These are phyloP conservation scores for Dipodomys stephensi DNA, from an alignment of 2,113 vertebrate species.

Conservation along the genomic window DNA sequence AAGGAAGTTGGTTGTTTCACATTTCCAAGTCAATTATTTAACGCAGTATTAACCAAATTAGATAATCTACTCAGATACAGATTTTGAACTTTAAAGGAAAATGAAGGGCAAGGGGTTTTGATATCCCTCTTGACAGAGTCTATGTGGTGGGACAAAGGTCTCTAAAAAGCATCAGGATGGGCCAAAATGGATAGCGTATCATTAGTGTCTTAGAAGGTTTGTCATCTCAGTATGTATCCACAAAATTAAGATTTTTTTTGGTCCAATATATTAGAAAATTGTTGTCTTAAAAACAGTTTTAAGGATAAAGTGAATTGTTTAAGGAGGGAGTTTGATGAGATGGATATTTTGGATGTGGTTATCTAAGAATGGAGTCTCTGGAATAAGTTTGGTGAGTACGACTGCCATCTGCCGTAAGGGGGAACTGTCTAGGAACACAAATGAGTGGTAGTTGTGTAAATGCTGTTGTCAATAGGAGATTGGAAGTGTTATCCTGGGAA, in stretches of 20 bases:
- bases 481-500: neutral
- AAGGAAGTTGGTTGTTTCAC: neutral
- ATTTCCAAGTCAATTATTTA: neutral
- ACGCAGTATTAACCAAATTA: neutral
- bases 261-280: conserved; percentile 22
- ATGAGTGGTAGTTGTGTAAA: neutral
- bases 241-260: neutral
- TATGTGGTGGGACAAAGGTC: neutral
- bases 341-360: neutral
- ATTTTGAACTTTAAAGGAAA: neutral
- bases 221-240: neutral
- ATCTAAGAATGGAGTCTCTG: neutral
- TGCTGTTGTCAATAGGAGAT: neutral
- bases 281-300: neutral
- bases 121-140: neutral
- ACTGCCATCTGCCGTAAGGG: neutral
- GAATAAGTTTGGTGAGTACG: neutral
- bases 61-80: neutral
- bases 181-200: neutral
- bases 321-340: neutral
- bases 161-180: neutral
- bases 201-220: neutral
- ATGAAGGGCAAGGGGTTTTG: neutral
- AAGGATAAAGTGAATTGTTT: neutral
- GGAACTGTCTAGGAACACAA: neutral